Evolutionary conservation across 1,140 invertebrate genomes (phyloP).

Genomic region (Zaprionus gabonicus): DNA sequence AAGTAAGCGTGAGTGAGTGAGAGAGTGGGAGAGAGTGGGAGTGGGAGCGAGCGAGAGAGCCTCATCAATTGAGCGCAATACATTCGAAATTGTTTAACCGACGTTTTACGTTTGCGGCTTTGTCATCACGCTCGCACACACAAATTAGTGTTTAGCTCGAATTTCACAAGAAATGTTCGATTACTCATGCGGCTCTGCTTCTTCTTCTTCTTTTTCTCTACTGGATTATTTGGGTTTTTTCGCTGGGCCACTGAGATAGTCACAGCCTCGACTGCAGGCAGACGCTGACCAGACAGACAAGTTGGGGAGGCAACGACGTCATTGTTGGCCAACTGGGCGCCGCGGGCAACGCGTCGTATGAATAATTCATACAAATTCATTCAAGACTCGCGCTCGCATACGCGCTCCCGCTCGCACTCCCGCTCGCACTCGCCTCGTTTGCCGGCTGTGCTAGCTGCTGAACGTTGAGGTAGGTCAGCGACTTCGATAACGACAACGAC

Average conservation of each 20-base stretch:
- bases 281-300: slow-evolving; percentile 49
- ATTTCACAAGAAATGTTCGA: slow-evolving; percentile 78
- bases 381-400: slow-evolving; percentile 31
- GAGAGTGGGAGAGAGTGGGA: not conserved
- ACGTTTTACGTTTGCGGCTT: slow-evolving; percentile 35
- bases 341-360: slow-evolving; percentile 58
- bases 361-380: slow-evolving; percentile 64
- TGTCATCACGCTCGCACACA: slow-evolving; percentile 45
- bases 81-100: slow-evolving; percentile 21
- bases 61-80: slow-evolving; percentile 44
- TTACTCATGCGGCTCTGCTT: slow-evolving; percentile 62
- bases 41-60: not conserved
- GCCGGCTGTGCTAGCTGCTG: slow-evolving; percentile 9
- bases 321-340: slow-evolving; percentile 16
- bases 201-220: not conserved
- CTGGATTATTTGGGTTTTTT: slow-evolving; percentile 29
- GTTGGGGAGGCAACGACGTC: slow-evolving; percentile 40
- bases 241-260: not conserved
- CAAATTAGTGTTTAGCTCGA: slow-evolving; percentile 40
- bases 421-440: not conserved
- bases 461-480: slow-evolving; percentile 72
- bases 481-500: slow-evolving; percentile 58
- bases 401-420: not conserved
- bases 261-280: slow-evolving; percentile 18
- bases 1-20: not conserved